Evolutionary conservation across 2,113 vertebrate species (phyloP).

Genomic region (Oryzias curvinotus): DNA sequence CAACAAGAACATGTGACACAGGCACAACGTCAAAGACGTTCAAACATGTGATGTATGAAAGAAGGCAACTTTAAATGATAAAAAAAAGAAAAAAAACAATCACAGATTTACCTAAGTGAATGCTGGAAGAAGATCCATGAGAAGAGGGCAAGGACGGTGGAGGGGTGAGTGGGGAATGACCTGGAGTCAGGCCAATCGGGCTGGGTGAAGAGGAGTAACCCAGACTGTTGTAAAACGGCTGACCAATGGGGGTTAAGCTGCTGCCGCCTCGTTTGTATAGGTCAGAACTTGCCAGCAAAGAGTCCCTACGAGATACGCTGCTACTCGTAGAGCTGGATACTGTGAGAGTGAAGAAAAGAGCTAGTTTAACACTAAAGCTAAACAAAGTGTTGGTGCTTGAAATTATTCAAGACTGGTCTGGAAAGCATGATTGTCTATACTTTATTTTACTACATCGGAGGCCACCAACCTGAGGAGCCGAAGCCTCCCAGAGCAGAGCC

Average conservation of each 20-base stretch:
- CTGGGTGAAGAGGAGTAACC: conserved; percentile 98
- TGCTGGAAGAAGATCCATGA: conserved; percentile 96
- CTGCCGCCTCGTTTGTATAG: conserved; percentile 96
- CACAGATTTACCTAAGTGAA: conserved; percentile 86
- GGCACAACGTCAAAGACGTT: too few relatives aligned
- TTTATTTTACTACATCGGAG: not conserved
- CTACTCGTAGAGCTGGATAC: conserved; percentile 95
- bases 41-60: not conserved
- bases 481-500: conserved; percentile 94
- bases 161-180: conserved; percentile 96
- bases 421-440: too few relatives aligned
- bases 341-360: conserved; percentile 72
- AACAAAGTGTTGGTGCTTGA: not conserved
- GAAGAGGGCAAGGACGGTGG: conserved; percentile 94
- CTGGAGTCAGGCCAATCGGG: conserved; percentile 94
- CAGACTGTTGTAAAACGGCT: conserved; percentile 98
- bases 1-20: too few relatives aligned
- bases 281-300: conserved; percentile 93
- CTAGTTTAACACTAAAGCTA: conserved; percentile 5
- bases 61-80: not conserved
- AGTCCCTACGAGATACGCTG: conserved; percentile 95
- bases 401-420: too few relatives aligned
- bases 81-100: not conserved
- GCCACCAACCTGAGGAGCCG: conserved; percentile 89
- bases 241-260: conserved; percentile 95